phyloP scores from a whole-genome alignment of 1,140 invertebrate species.

The Elysia chlorotica region DNA sequence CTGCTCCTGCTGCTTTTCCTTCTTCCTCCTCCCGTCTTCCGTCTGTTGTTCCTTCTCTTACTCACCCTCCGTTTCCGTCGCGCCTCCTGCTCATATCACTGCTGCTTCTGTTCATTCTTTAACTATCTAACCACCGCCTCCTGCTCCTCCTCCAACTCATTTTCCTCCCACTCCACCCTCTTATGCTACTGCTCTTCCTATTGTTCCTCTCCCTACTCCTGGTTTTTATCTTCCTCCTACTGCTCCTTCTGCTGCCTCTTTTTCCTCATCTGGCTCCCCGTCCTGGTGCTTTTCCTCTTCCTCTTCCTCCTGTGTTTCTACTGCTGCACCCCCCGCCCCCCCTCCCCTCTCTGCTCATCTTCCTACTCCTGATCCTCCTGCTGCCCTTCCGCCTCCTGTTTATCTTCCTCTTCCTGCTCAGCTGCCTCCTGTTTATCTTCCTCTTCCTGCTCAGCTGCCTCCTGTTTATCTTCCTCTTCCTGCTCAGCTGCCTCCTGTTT shows the following conservation, averaged over 20 bases:
- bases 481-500: neutral
- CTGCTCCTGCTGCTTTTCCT: neutral
- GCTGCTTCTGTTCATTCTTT: neutral
- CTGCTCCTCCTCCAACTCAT: neutral
- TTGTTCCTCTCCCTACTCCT: neutral
- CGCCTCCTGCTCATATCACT: neutral
- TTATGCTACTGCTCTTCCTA: neutral
- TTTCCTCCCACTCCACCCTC: neutral
- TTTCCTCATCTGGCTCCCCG: neutral
- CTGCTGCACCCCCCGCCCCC: neutral
- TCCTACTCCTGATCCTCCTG: neutral
- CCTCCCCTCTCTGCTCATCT: neutral
- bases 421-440: neutral
- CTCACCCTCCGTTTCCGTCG: neutral
- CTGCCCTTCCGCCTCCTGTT: neutral
- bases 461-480: neutral
- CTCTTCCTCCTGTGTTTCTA: neutral
- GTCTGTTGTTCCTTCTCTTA: neutral
- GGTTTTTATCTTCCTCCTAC: neutral
- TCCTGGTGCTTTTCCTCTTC: neutral
- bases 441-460: neutral
- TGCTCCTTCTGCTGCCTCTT: neutral
- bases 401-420: neutral
- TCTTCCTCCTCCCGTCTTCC: neutral
- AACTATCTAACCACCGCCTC: neutral